Evolutionary conservation across 2,888 invertebrate genomes (phyloP).

Genomic region (Melinopterus prodromus): DNA sequence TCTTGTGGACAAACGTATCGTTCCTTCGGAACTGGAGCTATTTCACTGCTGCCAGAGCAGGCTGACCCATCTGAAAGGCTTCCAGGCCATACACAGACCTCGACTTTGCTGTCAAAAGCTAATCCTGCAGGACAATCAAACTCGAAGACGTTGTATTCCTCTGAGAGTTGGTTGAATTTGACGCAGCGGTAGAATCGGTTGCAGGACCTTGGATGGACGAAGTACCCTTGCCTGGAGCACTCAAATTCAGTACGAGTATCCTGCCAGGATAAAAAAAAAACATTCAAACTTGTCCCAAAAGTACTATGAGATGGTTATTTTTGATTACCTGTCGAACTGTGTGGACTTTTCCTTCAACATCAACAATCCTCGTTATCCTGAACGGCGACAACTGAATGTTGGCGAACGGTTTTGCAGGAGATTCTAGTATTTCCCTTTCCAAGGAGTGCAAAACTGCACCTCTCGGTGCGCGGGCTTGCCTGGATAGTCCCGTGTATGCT

Average conservation of each 20-base stretch:
- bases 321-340: conserved; percentile 70
- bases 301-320: not conserved
- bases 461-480: conserved; percentile 70
- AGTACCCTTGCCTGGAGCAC: conserved; percentile 80
- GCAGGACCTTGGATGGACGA: conserved; percentile 79
- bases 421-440: conserved; percentile 67
- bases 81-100: conserved; percentile 85
- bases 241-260: conserved; percentile 78
- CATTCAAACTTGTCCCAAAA: not conserved
- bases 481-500: conserved; percentile 65
- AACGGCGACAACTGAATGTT: conserved; percentile 75
- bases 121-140: conserved; percentile 82
- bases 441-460: conserved; percentile 71
- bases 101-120: conserved; percentile 78
- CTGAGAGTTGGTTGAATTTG: conserved; percentile 77
- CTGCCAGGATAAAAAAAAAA: conserved; percentile 52
- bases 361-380: conserved; percentile 76
- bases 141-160: conserved; percentile 81
- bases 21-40: conserved; percentile 74
- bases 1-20: conserved; percentile 74
- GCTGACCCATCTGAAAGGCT: conserved; percentile 75
- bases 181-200: conserved; percentile 83
- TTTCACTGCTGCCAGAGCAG: conserved; percentile 81
- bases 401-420: conserved; percentile 62
- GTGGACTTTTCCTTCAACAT: conserved; percentile 76